Evolutionary conservation across 2,888 invertebrate genomes (phyloP), one percentile per base, ranked within the genome.

Genomic region (Carabus problematicus): DNA sequence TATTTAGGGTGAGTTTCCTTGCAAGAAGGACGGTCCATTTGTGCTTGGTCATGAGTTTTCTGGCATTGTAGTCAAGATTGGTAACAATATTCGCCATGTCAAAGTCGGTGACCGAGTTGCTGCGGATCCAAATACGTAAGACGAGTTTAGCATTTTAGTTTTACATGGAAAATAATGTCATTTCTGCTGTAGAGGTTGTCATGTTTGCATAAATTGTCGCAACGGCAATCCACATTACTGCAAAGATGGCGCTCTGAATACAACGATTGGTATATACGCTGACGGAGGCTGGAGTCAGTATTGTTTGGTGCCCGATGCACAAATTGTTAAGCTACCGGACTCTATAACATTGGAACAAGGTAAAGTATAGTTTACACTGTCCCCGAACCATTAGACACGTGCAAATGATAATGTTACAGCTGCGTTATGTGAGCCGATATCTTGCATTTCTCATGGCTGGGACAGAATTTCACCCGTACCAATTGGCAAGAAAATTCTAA

Each of bases 231-330:
- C 90, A 75, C 89, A 91, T 73, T 87, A 87, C 77, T 91, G 91
- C 73, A 74, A 80, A 3, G 75, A 75, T 0, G 89, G 87, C 11
- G 89, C 89, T 0, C 83, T 88, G 70, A 85, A 87, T 75, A 86
- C 82, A 72, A 89, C 89, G 0, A 81, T 90, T 0, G 91, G 91
- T 0, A 88, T 91, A 61, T 88, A 80, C 77, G 80, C 78, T 40
- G 82, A 91, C 71, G 91, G 91, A 0, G 91, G 91, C 18, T 91
- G 90, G 89, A 87, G 90, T 0, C 85, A 88, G 71, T 91, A 87
- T 75, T 84, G 83, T n/a, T 58, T 83, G 14, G 86, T 85, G 0
- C 89, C 90, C 0, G 86, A 87, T 64, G 78, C 78, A 0, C 89
- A 89, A 79, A 88, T 91, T 1, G 86, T 82, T 73, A 82, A 82